A percentile compares a stretch with the other conserved stretches of the same genome.
These are phyloP conservation scores for Pseudococcus longispinus DNA, from an alignment of 2,888 invertebrate species.

Conservation along the genomic window DNA sequence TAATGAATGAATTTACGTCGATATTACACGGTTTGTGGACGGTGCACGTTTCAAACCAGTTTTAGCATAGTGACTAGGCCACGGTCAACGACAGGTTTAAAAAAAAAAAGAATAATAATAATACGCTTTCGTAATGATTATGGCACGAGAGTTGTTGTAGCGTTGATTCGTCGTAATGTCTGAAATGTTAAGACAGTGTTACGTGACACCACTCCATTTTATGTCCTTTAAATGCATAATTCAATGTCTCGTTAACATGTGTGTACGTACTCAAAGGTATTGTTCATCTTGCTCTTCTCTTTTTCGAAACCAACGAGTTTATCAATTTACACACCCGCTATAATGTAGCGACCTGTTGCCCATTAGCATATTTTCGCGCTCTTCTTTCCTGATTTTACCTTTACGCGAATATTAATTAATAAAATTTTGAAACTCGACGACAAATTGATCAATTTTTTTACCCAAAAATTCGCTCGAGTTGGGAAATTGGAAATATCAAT, in stretches of 20 bases:
- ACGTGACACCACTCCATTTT: constrained; percentile 41
- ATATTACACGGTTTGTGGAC: constrained; percentile 35
- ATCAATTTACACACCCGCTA: not conserved
- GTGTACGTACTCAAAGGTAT: constrained; percentile 9
- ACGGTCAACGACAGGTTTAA: constrained; percentile 55
- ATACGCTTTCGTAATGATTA: constrained; percentile 53
- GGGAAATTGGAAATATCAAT: not conserved
- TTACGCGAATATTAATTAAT: not conserved
- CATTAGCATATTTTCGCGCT: constrained; percentile 11
- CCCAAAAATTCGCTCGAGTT: not conserved
- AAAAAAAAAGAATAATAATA: constrained; percentile 30
- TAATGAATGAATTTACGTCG: constrained; percentile 34
- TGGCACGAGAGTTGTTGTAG: constrained; percentile 16
- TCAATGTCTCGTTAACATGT: constrained; percentile 43
- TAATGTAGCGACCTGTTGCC: not conserved
- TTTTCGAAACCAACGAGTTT: constrained; percentile 19
- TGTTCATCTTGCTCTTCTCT: not conserved
- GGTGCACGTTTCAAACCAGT: constrained; percentile 54
- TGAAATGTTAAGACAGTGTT: constrained; percentile 21
- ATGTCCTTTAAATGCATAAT: constrained; percentile 48
- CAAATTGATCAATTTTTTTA: not conserved
- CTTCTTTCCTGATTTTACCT: not conserved
- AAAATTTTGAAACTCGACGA: not conserved
- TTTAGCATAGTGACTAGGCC: constrained; percentile 52
- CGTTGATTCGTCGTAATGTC: constrained; percentile 38